Evolutionary conservation across 92 coral and sea anemone genomes (phyloP).

Genomic region (Scolanthus callimorphus): DNA sequence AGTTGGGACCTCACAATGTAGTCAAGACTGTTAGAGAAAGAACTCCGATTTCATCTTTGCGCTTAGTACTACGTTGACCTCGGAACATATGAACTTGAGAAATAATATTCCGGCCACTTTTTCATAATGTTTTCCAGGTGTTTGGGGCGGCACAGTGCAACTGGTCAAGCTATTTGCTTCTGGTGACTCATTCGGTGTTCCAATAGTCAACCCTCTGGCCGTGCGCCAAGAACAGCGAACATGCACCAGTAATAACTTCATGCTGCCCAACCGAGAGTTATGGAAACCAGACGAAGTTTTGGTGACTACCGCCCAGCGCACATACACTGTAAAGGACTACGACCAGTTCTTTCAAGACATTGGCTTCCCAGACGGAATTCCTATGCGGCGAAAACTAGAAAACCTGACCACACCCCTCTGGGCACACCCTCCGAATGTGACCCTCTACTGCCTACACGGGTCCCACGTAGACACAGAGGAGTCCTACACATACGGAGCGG

Average conservation of each 20-base stretch:
- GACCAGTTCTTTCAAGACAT: conserved; percentile 64
- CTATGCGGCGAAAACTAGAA: conserved; percentile 41
- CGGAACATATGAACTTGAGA: too few relatives aligned
- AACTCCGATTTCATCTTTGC: too few relatives aligned
- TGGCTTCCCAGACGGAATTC: conserved; percentile 54
- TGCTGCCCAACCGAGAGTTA: conserved; percentile 76
- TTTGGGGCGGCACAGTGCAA: conserved; percentile 77
- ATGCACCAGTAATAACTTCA: conserved; percentile 50
- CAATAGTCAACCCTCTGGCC: conserved; percentile 65
- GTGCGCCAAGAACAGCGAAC: conserved; percentile 74
- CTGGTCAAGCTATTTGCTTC: conserved; percentile 62
- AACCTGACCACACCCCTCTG: conserved; percentile 48
- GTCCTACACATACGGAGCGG: conserved; percentile 53
- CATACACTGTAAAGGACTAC: conserved; percentile 60
- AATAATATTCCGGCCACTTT: too few relatives aligned
- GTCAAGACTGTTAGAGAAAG: too few relatives aligned
- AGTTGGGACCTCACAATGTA: too few relatives aligned
- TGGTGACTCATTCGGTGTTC: conserved; percentile 69
- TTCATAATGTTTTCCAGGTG: conserved; percentile 52
- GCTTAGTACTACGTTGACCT: too few relatives aligned
- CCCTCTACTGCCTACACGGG: conserved; percentile 65
- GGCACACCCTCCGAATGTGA: conserved; percentile 61
- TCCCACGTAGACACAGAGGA: conserved; percentile 52
- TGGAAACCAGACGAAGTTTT: conserved; percentile 72
- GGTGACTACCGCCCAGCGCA: conserved; percentile 58